Evolutionary conservation across 2,797 vertebrate species (phyloP).

Genomic region (Myripristis jacobus): DNA sequence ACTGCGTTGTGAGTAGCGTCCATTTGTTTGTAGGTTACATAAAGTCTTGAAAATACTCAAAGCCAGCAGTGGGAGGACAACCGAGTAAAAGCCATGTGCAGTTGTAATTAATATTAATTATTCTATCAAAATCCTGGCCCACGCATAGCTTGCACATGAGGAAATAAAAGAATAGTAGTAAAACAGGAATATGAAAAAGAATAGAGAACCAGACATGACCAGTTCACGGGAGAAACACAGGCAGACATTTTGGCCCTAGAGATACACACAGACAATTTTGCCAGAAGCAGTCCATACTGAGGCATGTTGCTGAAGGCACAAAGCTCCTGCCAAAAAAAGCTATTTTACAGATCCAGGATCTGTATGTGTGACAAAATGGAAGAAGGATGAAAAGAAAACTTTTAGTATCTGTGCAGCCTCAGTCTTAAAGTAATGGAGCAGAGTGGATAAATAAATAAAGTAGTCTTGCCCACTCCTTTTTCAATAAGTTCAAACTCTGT

Average conservation of each 20-base stretch:
- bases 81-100: not conserved
- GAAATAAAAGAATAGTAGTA: not conserved
- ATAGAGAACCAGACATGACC: too few relatives aligned
- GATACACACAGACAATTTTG: too few relatives aligned
- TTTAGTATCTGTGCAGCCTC: conserved; percentile 50
- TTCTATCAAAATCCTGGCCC: not conserved
- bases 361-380: conserved; percentile 44
- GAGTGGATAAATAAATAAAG: conserved; percentile 34
- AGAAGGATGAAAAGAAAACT: conserved; percentile 49
- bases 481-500: conserved; percentile 20
- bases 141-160: not conserved
- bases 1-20: conserved; percentile 4
- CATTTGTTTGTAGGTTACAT: conserved; percentile 7
- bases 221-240: too few relatives aligned
- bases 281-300: too few relatives aligned
- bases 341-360: not conserved
- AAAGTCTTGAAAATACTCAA: too few relatives aligned
- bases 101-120: not conserved
- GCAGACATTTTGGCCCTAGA: too few relatives aligned
- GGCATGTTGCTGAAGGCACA: not conserved
- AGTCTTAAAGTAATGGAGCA: conserved; percentile 22
- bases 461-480: conserved; percentile 25
- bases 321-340: not conserved
- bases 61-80: conserved; percentile 12
- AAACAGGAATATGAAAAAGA: too few relatives aligned